Evolutionary conservation across 2,797 vertebrate genomes (phyloP), one percentile per base, ranked within the genome.

Genomic region (Dicrostonyx torquatus): DNA sequence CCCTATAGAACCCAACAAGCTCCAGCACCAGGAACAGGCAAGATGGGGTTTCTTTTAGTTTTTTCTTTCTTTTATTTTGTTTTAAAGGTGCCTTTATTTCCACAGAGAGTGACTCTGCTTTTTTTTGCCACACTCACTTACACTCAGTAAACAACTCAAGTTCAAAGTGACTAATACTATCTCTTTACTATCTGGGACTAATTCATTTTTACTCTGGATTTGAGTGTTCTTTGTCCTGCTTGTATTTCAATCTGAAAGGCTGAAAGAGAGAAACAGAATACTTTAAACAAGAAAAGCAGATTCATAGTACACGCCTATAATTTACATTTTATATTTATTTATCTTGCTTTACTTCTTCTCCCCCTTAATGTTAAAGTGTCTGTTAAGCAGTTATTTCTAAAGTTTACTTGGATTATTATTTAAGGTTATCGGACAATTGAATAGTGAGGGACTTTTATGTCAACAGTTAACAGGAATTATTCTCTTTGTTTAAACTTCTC

Each of bases 201-300:
- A 31, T 43, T 50, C 22, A 60, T 78, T 89, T 96, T 89, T 86
- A 78, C 53, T 78, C 43, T 92, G 14, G 80, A 73, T 90, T 94
- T 87, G 90, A 70, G 43, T 2, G 11, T 84, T 45, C 20, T 34
- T 64, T 93, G 78, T 72, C 43, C 18, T 84, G 73, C 75, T 89
- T 87, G 55, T 17, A 73, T 50, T 76, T 90, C 53, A 68, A 4
- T 60, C 64, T 94, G 40, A 53, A 75, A 78, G 9, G 11, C 22
- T 22, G 10, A 79, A 3, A 24, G 48, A 85, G 40, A 53, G 70
- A 87, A 73, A 68, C 37, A 62, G 62, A 43, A 66, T 24, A 80
- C 66, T 31, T 75, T 93, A 87, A 66, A 26, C 34, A 87, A 75
- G 53, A 37, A 84, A 92, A 50, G 40, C 68, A 85, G 43, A 0